Evolutionary conservation across 2,888 invertebrate species (phyloP).

Genomic region (Brenthis hecate): DNA sequence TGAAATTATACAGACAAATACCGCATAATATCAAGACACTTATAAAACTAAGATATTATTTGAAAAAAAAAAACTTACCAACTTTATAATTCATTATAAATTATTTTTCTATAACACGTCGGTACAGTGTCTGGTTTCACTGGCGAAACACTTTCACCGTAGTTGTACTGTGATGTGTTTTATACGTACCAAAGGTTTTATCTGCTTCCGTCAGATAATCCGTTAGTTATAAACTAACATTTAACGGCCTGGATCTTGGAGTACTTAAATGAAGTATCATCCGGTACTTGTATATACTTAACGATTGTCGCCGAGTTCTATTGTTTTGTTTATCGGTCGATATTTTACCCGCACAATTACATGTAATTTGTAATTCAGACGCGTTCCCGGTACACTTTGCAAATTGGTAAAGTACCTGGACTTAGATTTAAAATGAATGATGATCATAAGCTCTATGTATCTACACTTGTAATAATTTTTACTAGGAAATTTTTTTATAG

Average conservation of each 20-base stretch:
- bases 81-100: conserved; percentile 51
- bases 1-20: too few relatives aligned
- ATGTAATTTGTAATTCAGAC: conserved; percentile 21
- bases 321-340: conserved; percentile 30
- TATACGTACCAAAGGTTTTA: conserved; percentile 49
- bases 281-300: conserved; percentile 17
- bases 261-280: conserved; percentile 36
- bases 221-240: conserved; percentile 48
- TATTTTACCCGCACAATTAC: conserved; percentile 15
- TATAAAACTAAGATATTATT: too few relatives aligned
- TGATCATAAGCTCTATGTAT: background rate
- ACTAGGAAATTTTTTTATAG: too few relatives aligned
- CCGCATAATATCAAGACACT: too few relatives aligned
- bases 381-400: conserved; percentile 8
- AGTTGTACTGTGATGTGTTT: conserved; percentile 43
- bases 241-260: conserved; percentile 41
- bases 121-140: conserved; percentile 14
- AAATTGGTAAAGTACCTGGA: conserved; percentile 14
- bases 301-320: conserved; percentile 24
- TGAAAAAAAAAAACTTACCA: conserved; percentile 47
- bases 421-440: conserved; percentile 8
- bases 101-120: conserved; percentile 29
- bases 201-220: conserved; percentile 59
- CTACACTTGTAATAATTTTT: too few relatives aligned
- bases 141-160: conserved; percentile 42